Evolutionary conservation across 1,140 invertebrate genomes (phyloP).

Genomic region (Nomia melanderi): DNA sequence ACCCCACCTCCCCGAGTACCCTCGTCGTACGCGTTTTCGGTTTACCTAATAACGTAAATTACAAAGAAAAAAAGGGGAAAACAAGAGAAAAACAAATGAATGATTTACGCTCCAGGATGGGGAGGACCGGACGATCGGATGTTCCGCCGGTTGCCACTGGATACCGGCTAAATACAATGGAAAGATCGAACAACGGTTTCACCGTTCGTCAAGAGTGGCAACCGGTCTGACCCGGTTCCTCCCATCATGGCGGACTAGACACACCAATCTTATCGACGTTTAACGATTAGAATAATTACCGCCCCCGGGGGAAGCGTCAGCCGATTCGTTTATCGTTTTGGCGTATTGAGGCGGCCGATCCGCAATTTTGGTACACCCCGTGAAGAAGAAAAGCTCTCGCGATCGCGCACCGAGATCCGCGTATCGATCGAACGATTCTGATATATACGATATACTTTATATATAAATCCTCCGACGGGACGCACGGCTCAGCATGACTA

Average conservation of each 20-base stretch:
- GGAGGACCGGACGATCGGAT: not conserved
- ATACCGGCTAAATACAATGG: not conserved
- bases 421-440: not conserved
- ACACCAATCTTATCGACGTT: constrained; percentile 74
- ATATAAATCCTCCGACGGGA: constrained; percentile 26
- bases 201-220: not conserved
- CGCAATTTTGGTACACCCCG: constrained; percentile 72
- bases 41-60: constrained; percentile 41
- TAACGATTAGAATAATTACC: constrained; percentile 69
- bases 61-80: constrained; percentile 25
- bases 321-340: constrained; percentile 8
- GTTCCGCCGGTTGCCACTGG: not conserved
- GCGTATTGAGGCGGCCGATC: constrained; percentile 11
- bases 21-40: constrained; percentile 22
- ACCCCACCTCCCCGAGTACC: no score
- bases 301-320: constrained; percentile 32
- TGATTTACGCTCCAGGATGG: constrained; percentile 34
- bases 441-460: no score
- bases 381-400: no score
- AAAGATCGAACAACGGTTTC: not conserved
- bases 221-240: not conserved
- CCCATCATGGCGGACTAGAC: constrained; percentile 73
- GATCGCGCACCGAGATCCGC: constrained; percentile 48
- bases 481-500: constrained; percentile 61
- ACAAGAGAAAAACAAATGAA: constrained; percentile 25